Evolutionary conservation across 2,797 vertebrate genomes (phyloP).

Genomic region (Oreochromis grahami): DNA sequence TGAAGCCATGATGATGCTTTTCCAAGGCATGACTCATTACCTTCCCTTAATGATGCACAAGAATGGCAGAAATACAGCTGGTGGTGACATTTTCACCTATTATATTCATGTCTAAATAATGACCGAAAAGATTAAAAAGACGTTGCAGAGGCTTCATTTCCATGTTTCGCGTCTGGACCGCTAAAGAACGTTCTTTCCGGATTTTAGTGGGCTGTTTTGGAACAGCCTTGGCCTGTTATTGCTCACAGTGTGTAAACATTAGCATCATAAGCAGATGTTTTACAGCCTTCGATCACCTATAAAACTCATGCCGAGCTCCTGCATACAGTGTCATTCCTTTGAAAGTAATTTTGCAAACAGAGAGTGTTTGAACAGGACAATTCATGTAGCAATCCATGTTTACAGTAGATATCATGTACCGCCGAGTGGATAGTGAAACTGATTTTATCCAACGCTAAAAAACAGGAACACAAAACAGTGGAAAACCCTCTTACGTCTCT

Average conservation of each 20-base stretch:
- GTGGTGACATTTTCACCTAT: constrained; percentile 11
- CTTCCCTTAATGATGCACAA: constrained; percentile 30
- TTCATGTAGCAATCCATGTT: constrained; percentile 53
- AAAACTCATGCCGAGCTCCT: constrained; percentile 29
- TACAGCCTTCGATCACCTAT: constrained; percentile 35
- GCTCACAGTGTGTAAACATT: constrained; percentile 40
- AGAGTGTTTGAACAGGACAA: constrained; percentile 52
- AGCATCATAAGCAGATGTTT: constrained; percentile 22
- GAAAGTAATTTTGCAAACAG: constrained; percentile 58
- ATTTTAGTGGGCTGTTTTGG: not conserved
- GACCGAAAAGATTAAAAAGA: not conserved
- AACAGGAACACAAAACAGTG: not conserved
- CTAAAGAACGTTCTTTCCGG: not conserved
- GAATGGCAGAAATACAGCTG: constrained; percentile 19
- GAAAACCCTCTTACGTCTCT: not conserved
- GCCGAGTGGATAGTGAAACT: constrained; percentile 8
- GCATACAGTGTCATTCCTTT: constrained; percentile 28
- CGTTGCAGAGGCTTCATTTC: not conserved
- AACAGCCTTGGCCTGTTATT: not conserved
- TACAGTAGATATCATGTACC: constrained; percentile 43
- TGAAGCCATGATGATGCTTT: constrained; percentile 49
- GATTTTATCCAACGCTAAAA: not conserved
- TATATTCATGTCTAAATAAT: not conserved
- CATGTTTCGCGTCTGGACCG: not conserved
- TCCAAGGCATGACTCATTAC: constrained; percentile 55